Conservation (phyloP, 2,113 vertebrate genomes). For the Xenopus laevis region DNA sequence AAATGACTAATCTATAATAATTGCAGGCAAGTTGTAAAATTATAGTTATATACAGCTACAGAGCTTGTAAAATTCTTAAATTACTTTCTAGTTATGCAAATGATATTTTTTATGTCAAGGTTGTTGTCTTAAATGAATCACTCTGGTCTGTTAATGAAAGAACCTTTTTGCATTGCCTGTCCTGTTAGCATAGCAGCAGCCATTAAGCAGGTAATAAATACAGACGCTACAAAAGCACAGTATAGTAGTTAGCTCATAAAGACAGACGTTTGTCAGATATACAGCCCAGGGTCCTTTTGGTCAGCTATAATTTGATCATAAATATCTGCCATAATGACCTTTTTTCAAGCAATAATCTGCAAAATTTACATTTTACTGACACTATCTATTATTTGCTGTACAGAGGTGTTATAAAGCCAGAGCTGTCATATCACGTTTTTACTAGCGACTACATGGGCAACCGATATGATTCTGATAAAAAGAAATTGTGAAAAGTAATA, state of each 20-base stretch:
- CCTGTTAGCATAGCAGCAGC: conserved; percentile 14
- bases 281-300: conserved; percentile 5
- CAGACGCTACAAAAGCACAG: conserved; percentile 18
- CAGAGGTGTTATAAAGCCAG: conserved; percentile 3
- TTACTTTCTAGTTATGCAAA: conserved; percentile 9
- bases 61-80: conserved; percentile 16
- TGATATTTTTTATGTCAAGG: conserved; percentile 23
- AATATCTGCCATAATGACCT: conserved; percentile 19
- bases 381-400: conserved; percentile 11
- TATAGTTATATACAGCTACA: background rate
- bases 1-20: conserved; percentile 4
- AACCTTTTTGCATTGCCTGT: conserved; percentile 23
- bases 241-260: conserved; percentile 11
- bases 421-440: too few species aligned
- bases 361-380: conserved; percentile 10
- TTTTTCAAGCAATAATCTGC: conserved; percentile 11
- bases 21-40: background rate
- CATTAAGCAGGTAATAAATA: conserved; percentile 30
- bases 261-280: conserved; percentile 23
- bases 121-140: conserved; percentile 26
- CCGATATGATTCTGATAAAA: too few species aligned
- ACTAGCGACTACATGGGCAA: too few species aligned
- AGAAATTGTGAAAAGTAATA: too few species aligned
- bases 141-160: conserved; percentile 29
- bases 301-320: conserved; percentile 16